Percentiles rank a stretch among this genome's conserved stretches.
phyloP scores from a whole-genome alignment of 1,140 invertebrate species.

The Trinorchestia longiramus region DNA sequence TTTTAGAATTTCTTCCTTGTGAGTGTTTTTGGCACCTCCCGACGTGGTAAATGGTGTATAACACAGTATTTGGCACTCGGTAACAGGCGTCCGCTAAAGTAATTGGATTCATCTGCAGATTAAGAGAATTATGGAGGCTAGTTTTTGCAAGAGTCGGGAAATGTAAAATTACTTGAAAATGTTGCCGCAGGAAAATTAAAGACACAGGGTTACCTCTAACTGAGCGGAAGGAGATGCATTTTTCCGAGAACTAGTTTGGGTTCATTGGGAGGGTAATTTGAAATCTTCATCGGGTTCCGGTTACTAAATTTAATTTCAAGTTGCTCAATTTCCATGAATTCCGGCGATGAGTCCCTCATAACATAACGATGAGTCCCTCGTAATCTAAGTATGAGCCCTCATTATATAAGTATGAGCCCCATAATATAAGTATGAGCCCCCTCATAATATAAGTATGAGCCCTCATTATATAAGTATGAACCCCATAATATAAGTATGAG shows the following conservation, averaged over 20 bases:
- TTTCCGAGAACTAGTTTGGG: background rate
- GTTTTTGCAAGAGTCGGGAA: background rate
- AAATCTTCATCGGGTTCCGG: too few species aligned
- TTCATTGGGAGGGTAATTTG: too few species aligned
- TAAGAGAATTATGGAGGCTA: background rate
- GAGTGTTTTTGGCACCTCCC: background rate
- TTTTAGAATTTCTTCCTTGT: background rate
- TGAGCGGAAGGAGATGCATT: background rate
- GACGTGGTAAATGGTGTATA: background rate
- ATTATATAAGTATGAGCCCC: too few species aligned
- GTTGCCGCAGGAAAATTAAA: background rate
- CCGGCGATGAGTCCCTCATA: too few species aligned
- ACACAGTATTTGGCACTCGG: background rate
- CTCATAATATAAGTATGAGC: too few species aligned
- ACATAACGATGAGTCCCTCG: too few species aligned
- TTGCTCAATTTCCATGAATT: too few species aligned
- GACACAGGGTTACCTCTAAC: background rate
- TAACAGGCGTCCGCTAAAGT: background rate
- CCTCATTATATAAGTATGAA: too few species aligned
- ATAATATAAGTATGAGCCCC: too few species aligned
- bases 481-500: too few species aligned
- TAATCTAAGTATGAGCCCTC: too few species aligned
- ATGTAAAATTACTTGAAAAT: background rate
- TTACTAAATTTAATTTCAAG: too few species aligned
- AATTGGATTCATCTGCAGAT: background rate